Conservation (phyloP, 30 jellyfish, hydroid and myxozoan species). For the Chrysaora quinquecirrha region DNA sequence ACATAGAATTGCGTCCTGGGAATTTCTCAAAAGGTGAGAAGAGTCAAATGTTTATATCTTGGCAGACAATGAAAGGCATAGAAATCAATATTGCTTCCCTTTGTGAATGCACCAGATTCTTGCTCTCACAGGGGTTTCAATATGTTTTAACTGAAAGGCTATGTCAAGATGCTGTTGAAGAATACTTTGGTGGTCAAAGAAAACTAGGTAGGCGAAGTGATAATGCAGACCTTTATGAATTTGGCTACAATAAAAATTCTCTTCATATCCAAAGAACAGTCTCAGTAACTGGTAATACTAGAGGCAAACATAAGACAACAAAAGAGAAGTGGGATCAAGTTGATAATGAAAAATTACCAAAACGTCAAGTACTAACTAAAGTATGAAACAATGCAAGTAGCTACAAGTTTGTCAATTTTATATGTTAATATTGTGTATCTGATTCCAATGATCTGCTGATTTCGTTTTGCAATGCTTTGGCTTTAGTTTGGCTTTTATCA, state of each 20-base stretch:
- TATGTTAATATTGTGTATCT: too few relatives aligned
- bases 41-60: constrained; percentile 22
- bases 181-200: too few relatives aligned
- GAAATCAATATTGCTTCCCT: constrained; percentile 4
- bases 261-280: constrained; percentile 25
- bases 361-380: constrained; percentile 1
- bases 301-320: constrained; percentile 32
- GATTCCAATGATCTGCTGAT: too few relatives aligned
- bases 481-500: constrained; percentile 12
- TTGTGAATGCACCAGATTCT: not conserved
- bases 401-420: not conserved
- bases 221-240: not conserved
- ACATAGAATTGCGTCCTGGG: constrained; percentile 34
- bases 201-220: constrained; percentile 38
- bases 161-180: too few relatives aligned
- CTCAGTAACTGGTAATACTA: constrained; percentile 40
- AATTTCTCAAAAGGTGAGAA: constrained; percentile 23
- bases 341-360: too few relatives aligned
- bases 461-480: not conserved
- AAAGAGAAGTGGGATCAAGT: too few relatives aligned
- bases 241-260: constrained; percentile 24
- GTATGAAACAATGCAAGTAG: not conserved
- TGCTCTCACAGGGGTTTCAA: not conserved
- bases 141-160: constrained; percentile 41
- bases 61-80: constrained; percentile 26